A percentile compares a stretch with the other conserved stretches of the same genome.
These are phyloP conservation scores for Enteromius afrohamiltoni DNA, from an alignment of 2,797 vertebrate genomes.

Conservation along the genomic window DNA sequence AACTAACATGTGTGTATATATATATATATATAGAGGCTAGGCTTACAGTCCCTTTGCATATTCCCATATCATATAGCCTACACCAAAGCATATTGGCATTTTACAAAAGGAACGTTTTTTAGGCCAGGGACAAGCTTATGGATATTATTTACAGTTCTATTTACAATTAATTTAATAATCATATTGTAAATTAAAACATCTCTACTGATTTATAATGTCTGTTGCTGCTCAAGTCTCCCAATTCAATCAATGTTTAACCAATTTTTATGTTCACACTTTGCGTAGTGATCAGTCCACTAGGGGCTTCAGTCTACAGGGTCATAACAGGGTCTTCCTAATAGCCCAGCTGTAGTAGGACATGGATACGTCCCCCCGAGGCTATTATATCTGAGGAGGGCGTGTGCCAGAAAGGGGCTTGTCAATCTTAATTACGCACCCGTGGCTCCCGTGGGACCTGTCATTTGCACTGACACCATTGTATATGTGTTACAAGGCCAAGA, in stretches of 20 bases:
- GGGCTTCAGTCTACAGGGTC: conserved; percentile 20
- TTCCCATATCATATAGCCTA: background rate
- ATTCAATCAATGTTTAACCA: background rate
- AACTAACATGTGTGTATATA: background rate
- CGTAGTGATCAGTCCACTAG: conserved; percentile 9
- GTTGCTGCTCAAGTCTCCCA: background rate
- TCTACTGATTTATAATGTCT: background rate
- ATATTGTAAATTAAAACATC: background rate
- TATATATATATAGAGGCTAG: background rate
- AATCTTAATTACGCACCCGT: conserved; percentile 36
- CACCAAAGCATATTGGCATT: background rate
- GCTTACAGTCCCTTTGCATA: background rate
- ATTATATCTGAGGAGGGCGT: conserved; percentile 58
- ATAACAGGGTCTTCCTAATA: conserved; percentile 23
- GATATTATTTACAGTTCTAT: background rate
- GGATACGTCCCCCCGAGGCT: conserved; percentile 52
- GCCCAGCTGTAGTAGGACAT: conserved; percentile 45
- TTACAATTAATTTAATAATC: background rate
- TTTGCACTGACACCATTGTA: conserved; percentile 61
- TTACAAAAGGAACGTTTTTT: background rate
- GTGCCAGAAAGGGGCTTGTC: conserved; percentile 58
- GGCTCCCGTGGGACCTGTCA: conserved; percentile 57
- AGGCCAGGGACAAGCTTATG: background rate
- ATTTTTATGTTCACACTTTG: background rate
- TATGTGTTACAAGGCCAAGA: conserved; percentile 26